Evolutionary conservation across 2,113 vertebrate species (phyloP).

Genomic region (Colinus virginianus): DNA sequence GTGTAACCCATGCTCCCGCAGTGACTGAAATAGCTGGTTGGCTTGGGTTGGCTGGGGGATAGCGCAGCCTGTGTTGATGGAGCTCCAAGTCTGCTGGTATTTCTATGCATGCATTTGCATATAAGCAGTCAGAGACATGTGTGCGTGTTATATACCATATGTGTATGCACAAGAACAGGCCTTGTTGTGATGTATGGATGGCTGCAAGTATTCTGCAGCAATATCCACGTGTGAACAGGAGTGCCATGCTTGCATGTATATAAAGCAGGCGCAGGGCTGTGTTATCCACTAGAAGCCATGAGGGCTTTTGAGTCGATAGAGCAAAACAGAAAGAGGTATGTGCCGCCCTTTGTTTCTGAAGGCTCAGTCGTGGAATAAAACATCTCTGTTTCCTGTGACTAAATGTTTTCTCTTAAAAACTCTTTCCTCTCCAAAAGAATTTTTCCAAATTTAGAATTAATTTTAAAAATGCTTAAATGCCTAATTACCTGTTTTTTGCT

Average conservation of each 20-base stretch:
- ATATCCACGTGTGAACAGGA: background rate
- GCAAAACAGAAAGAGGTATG: background rate
- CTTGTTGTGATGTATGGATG: background rate
- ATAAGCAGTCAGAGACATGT: background rate
- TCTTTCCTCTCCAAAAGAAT: background rate
- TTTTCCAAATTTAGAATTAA: background rate
- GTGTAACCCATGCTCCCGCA: background rate
- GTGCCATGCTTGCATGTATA: background rate
- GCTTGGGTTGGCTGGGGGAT: background rate
- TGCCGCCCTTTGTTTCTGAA: background rate
- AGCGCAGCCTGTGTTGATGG: background rate
- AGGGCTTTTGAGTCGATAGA: background rate
- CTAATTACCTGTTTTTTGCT: background rate
- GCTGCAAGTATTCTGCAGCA: background rate
- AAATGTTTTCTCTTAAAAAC: background rate
- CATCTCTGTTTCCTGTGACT: background rate
- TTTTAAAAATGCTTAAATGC: background rate
- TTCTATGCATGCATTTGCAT: background rate
- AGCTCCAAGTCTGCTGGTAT: background rate
- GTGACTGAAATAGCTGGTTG: slow-evolving; percentile 38
- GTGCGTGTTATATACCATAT: fast-evolving
- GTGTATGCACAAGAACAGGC: background rate
- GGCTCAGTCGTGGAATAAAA: background rate
- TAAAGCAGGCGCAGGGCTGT: background rate
- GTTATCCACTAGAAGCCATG: background rate